These are phyloP conservation scores for Orestias chungarensis DNA, from an alignment of 2,797 vertebrate species.

Conservation along the genomic window DNA sequence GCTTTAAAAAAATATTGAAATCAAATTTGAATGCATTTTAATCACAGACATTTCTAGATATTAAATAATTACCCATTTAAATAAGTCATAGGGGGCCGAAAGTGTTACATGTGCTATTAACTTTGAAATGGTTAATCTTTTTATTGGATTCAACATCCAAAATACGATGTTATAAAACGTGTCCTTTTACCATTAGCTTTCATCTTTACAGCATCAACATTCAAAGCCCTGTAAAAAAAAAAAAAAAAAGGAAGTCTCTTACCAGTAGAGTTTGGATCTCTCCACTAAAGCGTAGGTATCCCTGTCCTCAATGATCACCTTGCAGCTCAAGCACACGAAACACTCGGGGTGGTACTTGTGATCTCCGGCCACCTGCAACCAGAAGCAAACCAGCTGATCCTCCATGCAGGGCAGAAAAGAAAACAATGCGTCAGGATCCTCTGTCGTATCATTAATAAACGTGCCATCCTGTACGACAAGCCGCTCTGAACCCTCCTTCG, in stretches of 20 bases:
- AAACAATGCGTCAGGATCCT: neutral
- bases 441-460: slow-evolving; percentile 22
- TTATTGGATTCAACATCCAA: neutral
- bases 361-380: slow-evolving; percentile 91
- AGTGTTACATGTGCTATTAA: neutral
- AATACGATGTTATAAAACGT: neutral
- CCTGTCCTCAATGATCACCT: slow-evolving; percentile 92
- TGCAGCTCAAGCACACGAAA: slow-evolving; percentile 97
- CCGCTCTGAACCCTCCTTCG: slow-evolving; percentile 28
- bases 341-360: slow-evolving; percentile 98
- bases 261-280: slow-evolving; percentile 94
- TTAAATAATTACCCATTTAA: neutral
- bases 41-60: neutral
- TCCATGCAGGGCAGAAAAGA: slow-evolving; percentile 12
- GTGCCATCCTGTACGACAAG: slow-evolving; percentile 17
- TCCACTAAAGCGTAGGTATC: slow-evolving; percentile 95
- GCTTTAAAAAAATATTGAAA: too few species aligned
- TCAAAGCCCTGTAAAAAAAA: neutral
- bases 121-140: neutral
- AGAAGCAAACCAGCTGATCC: slow-evolving; percentile 39
- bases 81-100: neutral
- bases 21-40: too few species aligned
- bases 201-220: neutral
- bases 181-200: neutral
- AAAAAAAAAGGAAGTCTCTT: slow-evolving; percentile 58